Conservation (phyloP, 2,797 vertebrate genomes). For the Ciconia nigra region DNA sequence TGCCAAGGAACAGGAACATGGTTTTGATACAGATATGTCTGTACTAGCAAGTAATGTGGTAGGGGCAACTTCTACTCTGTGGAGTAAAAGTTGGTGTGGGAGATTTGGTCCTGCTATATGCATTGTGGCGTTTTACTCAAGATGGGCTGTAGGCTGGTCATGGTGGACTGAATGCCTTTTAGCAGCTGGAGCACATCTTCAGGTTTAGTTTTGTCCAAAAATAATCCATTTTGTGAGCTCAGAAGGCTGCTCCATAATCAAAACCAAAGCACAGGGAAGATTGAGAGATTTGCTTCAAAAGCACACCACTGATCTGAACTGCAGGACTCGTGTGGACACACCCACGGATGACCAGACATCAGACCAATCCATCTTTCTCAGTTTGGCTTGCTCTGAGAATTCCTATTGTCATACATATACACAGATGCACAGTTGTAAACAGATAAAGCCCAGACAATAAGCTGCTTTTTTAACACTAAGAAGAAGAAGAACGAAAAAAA, state of each 20-base stretch:
- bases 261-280: not conserved
- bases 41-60: not conserved
- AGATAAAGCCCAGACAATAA: not conserved
- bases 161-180: not conserved
- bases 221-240: not conserved
- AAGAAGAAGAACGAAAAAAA: not conserved
- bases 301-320: not conserved
- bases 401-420: conserved; percentile 48
- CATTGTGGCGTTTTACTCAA: not conserved
- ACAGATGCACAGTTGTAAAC: conserved; percentile 11
- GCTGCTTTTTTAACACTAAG: not conserved
- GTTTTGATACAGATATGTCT: not conserved
- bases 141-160: not conserved
- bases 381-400: conserved; percentile 46
- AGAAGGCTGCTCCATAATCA: not conserved
- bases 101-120: not conserved
- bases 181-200: not conserved
- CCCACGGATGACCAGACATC: conserved; percentile 13
- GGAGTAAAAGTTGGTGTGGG: not conserved
- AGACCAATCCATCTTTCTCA: conserved; percentile 35
- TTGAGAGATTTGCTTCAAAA: not conserved
- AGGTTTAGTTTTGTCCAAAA: not conserved
- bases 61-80: not conserved
- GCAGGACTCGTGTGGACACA: not conserved
- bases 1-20: not conserved